Evolutionary conservation across 2,797 vertebrate genomes (phyloP), one percentile per base, ranked within the genome.

Genomic region (Platalea minor): DNA sequence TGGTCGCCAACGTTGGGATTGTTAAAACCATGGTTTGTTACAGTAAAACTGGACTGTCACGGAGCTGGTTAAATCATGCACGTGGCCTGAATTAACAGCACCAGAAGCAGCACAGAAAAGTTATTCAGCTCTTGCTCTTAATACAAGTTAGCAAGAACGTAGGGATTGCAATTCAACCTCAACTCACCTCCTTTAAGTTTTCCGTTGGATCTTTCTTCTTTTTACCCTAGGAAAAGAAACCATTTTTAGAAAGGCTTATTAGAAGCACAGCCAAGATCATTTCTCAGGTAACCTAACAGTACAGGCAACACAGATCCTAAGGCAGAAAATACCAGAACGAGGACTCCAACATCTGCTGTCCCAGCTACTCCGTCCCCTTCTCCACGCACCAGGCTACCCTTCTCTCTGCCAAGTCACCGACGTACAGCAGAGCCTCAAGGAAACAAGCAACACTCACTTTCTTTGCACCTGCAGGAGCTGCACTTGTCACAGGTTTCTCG

Each of bases 111-210:
- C 4, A 79, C 10, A 77, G 68, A 21, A 46, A 70, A 16, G 5
- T 7, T 9, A 4, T 1, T 31, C 28, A 65, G 29, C 28, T 64
- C 59, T 26, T 5, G 23, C 21, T 73, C 15, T 68, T 77, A 18
- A 43, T 4, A 41, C 13, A 70, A 68, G 18, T 45, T 41, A 54
- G 9, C 31, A 93, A 25, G 16, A 56, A 41, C 0, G 0, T 0
- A 50, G 5, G 25, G n/a, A 17, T 5, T 51, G 7, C 20, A 46
- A 8, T 3, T 31, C 2, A 51, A 39, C 10, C n/a, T 41, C 60
- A 28, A 97, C 98, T 98, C 97, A 99, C 99, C 96, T 98, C 89
- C 97, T 97, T 98, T 61, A 99, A 92, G 17, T 96, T 54, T 39
- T 82, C 90, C 1, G 84, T 39, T 8, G 67, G 61, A 84, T 97